These are phyloP conservation scores for Stomorhina lunata DNA, from an alignment of 2,888 invertebrate genomes.

Conservation along the genomic window DNA sequence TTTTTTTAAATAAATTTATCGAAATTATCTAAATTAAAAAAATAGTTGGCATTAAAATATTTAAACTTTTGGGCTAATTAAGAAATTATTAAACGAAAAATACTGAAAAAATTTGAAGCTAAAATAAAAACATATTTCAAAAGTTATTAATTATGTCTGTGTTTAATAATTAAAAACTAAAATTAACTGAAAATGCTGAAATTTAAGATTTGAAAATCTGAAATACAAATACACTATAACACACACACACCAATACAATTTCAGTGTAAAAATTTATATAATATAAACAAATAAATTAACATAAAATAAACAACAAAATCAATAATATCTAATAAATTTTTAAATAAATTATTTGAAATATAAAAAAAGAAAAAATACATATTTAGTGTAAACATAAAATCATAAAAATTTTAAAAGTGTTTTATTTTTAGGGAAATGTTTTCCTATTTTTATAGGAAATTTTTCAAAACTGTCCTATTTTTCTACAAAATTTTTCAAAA, in stretches of 20 bases:
- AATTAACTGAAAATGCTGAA: neutral
- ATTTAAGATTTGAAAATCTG: conserved; percentile 21
- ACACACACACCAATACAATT: conserved; percentile 1
- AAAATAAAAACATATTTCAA: conserved; percentile 9
- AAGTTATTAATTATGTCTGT: conserved; percentile 40
- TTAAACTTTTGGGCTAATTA: conserved; percentile 42
- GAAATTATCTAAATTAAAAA: conserved; percentile 23
- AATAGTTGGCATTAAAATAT: conserved; percentile 29
- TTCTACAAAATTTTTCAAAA: too few relatives aligned
- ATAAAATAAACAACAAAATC: conserved; percentile 12
- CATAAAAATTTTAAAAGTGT: conserved; percentile 9
- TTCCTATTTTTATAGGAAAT: too few relatives aligned
- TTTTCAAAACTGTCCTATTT: too few relatives aligned
- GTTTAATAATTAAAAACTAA: conserved; percentile 30
- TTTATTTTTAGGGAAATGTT: conserved; percentile 11
- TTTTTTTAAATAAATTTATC: conserved; percentile 24
- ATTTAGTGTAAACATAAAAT: conserved; percentile 50
- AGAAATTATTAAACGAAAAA: conserved; percentile 4
- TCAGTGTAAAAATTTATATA: conserved; percentile 45
- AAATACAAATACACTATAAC: conserved; percentile 14
- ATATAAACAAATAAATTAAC: conserved; percentile 24
- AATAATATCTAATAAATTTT: conserved; percentile 52
- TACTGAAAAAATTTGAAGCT: neutral
- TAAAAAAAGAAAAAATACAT: conserved; percentile 37
- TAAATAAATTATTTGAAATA: conserved; percentile 61